Conservation (phyloP, 2,888 invertebrate species). For the Microplitis manilae region DNA sequence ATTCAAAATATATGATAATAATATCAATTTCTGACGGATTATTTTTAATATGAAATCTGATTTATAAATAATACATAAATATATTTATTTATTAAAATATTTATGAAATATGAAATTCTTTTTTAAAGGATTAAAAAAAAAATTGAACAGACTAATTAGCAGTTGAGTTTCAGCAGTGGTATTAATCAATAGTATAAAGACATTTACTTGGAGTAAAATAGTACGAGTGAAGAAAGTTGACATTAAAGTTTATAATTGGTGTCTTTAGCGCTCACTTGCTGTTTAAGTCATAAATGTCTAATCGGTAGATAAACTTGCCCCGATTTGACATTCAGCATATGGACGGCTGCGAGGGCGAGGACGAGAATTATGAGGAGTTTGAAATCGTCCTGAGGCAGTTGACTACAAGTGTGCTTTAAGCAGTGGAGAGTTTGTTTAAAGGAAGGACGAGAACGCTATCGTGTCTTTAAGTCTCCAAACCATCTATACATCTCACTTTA, state of each 20-base stretch:
- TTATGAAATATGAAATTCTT: too few relatives aligned
- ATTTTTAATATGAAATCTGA: too few relatives aligned
- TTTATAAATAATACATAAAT: too few relatives aligned
- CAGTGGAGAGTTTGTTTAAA: constrained; percentile 31
- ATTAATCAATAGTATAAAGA: constrained; percentile 9
- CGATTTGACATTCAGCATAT: constrained; percentile 21
- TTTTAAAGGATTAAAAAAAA: constrained; percentile 4
- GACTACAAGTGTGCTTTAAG: constrained; percentile 20
- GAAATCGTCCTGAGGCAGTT: constrained; percentile 11
- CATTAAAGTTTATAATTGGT: constrained; percentile 57
- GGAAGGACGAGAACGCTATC: constrained; percentile 2
- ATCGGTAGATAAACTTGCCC: constrained; percentile 55
- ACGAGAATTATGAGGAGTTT: constrained; percentile 11
- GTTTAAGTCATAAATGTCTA: constrained; percentile 58
- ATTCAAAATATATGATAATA: too few relatives aligned
- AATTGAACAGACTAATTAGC: background rate
- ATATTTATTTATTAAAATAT: too few relatives aligned
- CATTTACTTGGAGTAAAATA: background rate
- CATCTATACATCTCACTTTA: constrained; percentile 10
- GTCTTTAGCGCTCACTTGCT: constrained; percentile 57
- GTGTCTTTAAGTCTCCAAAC: background rate
- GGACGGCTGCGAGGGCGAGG: background rate
- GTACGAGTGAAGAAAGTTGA: constrained; percentile 39
- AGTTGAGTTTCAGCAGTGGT: background rate
- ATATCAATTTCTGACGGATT: too few relatives aligned